Evolutionary conservation across 53 echinoderm and acorn worm genomes (phyloP), one percentile per base, ranked within the genome.

Genomic region (Actinopyga echinites): DNA sequence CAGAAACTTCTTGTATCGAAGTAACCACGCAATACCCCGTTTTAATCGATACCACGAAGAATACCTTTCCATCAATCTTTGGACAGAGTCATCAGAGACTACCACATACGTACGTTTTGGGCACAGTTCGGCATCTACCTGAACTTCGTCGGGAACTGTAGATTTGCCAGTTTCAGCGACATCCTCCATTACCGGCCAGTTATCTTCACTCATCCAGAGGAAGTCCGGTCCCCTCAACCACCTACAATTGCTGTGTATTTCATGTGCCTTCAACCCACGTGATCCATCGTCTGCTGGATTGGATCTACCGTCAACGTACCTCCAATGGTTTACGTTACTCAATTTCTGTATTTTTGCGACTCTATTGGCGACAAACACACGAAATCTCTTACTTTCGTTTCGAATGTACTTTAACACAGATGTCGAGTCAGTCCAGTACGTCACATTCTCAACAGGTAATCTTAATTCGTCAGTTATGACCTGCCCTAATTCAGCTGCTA

Each of bases 221-320:
- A 89, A 89, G 30, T 40, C 52, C 10, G 90, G 86, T 20, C 87
- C 90, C 31, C 25, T 56, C 31, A 86, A 30, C 87, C 90, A 90
- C 28, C 75, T 73, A 37, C 83, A 38, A 30, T 74, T 69, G 19
- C 49, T 53, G 24, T 57, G 81, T 21, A 86, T 35, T 28, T 57
- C 60, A 3, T 40, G 44, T 0, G 84, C 84, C 52, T 56, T 17
- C n/a, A 84, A 13, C 8, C 84, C 84, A 64, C 89, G 60, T 11
- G 84, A 89, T 12, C 66, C 89, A 31, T 89, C 89, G 25, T 88
- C 89, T 10, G 89, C 89, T 23, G 89, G 89, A 58, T 89, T 85
- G 3, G 53, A 55, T 19, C 66, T 44, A 2, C 69, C 20, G 61
- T 69, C 71, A 2, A 89, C 89, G 42, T 89, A 79, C 23, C 80